These are phyloP conservation scores for Mechanitis messenoides DNA, from an alignment of 2,888 invertebrate species.

Conservation along the genomic window DNA sequence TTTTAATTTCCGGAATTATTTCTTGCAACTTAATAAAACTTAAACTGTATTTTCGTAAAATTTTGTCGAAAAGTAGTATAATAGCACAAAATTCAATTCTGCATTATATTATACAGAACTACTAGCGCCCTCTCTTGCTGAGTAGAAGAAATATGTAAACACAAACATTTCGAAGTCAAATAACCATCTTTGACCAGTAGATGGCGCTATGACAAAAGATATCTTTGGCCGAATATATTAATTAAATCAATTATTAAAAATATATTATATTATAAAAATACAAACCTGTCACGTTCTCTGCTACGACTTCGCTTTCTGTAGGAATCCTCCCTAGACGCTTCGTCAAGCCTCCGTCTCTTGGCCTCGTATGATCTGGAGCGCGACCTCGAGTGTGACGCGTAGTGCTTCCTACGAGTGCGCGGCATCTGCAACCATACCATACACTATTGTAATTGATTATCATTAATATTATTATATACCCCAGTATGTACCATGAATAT, in stretches of 20 bases:
- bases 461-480: background rate
- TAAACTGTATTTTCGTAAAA: too few species aligned
- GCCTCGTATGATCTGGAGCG: slow-evolving; percentile 77
- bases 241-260: too few species aligned
- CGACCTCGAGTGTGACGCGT: slow-evolving; percentile 79
- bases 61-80: too few species aligned
- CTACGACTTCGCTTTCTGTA: slow-evolving; percentile 69
- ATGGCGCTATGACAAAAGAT: slow-evolving; percentile 12
- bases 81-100: too few species aligned
- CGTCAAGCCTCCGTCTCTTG: slow-evolving; percentile 84
- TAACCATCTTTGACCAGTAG: slow-evolving; percentile 4
- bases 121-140: slow-evolving; percentile 13
- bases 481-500: slow-evolving; percentile 32
- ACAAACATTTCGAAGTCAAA: background rate
- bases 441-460: background rate
- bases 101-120: background rate
- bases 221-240: too few species aligned
- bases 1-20: too few species aligned
- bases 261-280: background rate
- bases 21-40: too few species aligned
- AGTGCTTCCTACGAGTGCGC: slow-evolving; percentile 87
- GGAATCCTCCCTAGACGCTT: slow-evolving; percentile 60
- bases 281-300: slow-evolving; percentile 79
- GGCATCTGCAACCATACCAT: slow-evolving; percentile 81
- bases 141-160: slow-evolving; percentile 4